Base-by-base conservation (phyloP, 2,113 vertebrate genomes). In the Ivindomyrus marchei region DNA sequence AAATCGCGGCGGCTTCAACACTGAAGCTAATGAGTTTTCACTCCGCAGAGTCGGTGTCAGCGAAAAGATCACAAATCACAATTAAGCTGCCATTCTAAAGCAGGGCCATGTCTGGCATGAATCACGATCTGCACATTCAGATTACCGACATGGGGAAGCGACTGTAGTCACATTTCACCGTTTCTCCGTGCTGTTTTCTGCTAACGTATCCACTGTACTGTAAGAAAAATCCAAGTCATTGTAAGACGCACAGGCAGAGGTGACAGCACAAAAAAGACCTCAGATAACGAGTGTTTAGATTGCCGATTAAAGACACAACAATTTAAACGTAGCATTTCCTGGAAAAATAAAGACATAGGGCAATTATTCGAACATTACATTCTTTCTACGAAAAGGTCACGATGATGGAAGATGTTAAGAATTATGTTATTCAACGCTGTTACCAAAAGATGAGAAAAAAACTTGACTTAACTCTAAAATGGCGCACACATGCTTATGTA, bases 401-500 rank as follows among this genome's bases (percentile, higher is more conserved):
- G 3, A 85, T 62, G 53, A 21, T 58, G 89, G 39, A 47, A 53
- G 36, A 89, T 85, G 36, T 47, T 53, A 45, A 84, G 47, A 49
- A 87, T 53, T 56, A 56, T 70, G 56, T 58, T 66, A 85, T 74
- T 66, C 85, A 62, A 90, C 88, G 88, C 84, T 87, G 86, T 74
- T 89, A 91, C 88, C 85, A 94, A 90, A 92, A 89, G 62, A 89
- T 91, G 77, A 92, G 52, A 53, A 88, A 39, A 31, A 91, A 8
- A 87, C 46, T 8, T 53, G 49, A 90, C 39, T 13, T 56, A 80
- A 86, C 80, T 91, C 70, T 87, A 58, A 93, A 92, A 93, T 90
- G 93, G 91, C 92, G 74, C 93, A 94, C 89, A 91, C 56, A 90
- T 90, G 91, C 92, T 58, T 62, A 88, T 88, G 52, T 50, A 87